A percentile compares a stretch with the other conserved stretches of the same genome.
Conservation (phyloP, 2,113 vertebrate genomes). For the Xenopus borealis region DNA sequence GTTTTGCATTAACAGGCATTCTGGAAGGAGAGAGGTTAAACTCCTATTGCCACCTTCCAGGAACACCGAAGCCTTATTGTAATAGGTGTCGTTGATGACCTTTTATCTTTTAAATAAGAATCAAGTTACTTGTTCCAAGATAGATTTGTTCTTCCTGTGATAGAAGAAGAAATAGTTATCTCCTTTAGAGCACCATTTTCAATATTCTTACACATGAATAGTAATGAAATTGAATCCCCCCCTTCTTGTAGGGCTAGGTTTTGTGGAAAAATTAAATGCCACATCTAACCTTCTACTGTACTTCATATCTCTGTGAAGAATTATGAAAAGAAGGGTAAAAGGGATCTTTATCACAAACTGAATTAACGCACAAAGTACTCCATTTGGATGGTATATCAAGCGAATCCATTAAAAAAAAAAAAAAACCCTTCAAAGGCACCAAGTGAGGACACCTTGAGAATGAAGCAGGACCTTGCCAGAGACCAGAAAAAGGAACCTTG, state of each 20-base stretch:
- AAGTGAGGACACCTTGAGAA: constrained; percentile 99
- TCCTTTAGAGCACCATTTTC: constrained; percentile 84
- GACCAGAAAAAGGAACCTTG: constrained; percentile 86
- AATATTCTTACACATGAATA: constrained; percentile 93
- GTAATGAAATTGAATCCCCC: constrained; percentile 94
- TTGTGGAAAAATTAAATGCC: constrained; percentile 89
- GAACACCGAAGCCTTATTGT: constrained; percentile 69
- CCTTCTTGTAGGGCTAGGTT: constrained; percentile 72
- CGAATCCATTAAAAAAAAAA: constrained; percentile 87
- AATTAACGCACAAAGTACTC: constrained; percentile 99
- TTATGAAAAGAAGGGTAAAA: constrained; percentile 98
- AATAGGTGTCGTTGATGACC: constrained; percentile 87
- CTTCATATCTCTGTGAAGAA: constrained; percentile 97
- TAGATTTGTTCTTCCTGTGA: constrained; percentile 84
- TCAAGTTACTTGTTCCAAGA: constrained; percentile 86
- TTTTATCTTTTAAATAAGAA: constrained; percentile 93
- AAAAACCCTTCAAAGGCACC: constrained; percentile 87
- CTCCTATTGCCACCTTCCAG: constrained; percentile 21
- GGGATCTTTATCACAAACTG: constrained; percentile 99
- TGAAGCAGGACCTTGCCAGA: constrained; percentile 95
- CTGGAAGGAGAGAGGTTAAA: constrained; percentile 30
- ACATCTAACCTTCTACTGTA: constrained; percentile 98
- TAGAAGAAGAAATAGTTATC: constrained; percentile 85
- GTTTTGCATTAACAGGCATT: background rate
- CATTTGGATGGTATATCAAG: constrained; percentile 99